A percentile compares a stretch with the other conserved stretches of the same genome.
Conservation (phyloP, 1,140 invertebrate genomes). For the Drosophila kanapiae region DNA sequence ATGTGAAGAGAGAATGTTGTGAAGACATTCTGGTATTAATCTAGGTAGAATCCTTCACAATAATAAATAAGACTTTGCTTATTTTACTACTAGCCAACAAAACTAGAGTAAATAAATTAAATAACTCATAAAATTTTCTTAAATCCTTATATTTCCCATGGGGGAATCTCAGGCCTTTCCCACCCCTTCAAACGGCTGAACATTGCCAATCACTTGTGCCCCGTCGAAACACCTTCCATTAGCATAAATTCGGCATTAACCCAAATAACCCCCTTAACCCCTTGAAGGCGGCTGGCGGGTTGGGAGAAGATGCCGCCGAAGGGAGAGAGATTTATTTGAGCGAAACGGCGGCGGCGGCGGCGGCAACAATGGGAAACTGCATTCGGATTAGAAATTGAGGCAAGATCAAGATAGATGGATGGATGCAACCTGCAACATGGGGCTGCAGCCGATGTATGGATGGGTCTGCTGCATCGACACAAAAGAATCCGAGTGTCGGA, state of each 20-base stretch:
- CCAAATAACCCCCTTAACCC: conserved; percentile 48
- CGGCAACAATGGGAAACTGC: conserved; percentile 45
- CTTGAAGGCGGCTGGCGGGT: not conserved
- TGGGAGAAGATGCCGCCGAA: conserved; percentile 12
- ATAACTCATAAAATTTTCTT: not conserved
- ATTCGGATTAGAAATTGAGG: conserved; percentile 58
- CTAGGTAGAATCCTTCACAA: no score
- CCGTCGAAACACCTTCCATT: conserved; percentile 45
- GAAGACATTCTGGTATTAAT: no score
- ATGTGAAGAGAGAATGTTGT: no score
- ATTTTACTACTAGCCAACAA: no score
- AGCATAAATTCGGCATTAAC: conserved; percentile 60
- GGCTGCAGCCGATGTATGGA: conserved; percentile 26
- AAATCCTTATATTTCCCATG: conserved; percentile 13
- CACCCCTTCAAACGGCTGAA: conserved; percentile 40
- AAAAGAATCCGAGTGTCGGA: conserved; percentile 14
- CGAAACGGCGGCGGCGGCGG: conserved; percentile 22
- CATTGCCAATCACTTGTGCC: conserved; percentile 46
- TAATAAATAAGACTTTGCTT: no score
- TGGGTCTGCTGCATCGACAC: conserved; percentile 8
- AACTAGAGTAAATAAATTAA: not conserved
- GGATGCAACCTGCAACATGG: conserved; percentile 43
- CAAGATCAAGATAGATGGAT: conserved; percentile 69
- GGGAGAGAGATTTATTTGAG: conserved; percentile 51
- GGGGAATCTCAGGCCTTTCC: conserved; percentile 2